Evolutionary conservation across 2,888 invertebrate genomes (phyloP), one percentile per base, ranked within the genome.

Genomic region (Lasiommata megera): DNA sequence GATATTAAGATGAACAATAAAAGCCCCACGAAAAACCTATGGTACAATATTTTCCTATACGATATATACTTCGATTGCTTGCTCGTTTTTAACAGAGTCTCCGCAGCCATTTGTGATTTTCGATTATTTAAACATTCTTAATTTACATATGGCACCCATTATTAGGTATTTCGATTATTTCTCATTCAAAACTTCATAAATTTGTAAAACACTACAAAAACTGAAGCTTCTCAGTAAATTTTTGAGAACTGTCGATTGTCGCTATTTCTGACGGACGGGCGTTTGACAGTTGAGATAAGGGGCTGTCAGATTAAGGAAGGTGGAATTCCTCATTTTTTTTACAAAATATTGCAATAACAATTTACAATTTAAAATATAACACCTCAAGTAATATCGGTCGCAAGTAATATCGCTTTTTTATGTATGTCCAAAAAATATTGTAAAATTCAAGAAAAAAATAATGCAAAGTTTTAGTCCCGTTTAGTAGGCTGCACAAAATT

Each of bases 11-110:
- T 86, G 82, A 93, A 87, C 79, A 92, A 78, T 68, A 93, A 89
- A 71, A 93, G 76, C 64, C 89, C 88, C 68, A 93, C 90, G 76
- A 93, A 93, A 82, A 93, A 93, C 79, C 92, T 92, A 84, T 88
- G 86, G 80, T 89, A 90, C 75, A 88, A 76, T 71, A 90, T 84
- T 76, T 88, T 88, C 69, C 84, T 86, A 77, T 88, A 88, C 70
- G 89, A 83, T 81, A 74, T 82, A 84, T 84, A 84, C 74, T 89
- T 90, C 65, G 82, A 79, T 74, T 84, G 80, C 79, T 86, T 89
- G 76, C 80, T 81, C 72, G 84, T 79, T 85, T 86, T 89, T 69
- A 85, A 71, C 67, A 85, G 80, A 78, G 79, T 78, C 71, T 88
- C 88, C 78, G 86, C 79, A 82, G 89, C 89, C 89, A 90, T 90